Evolutionary conservation across 2,888 invertebrate genomes (phyloP).

Genomic region (Campoletis raptor): DNA sequence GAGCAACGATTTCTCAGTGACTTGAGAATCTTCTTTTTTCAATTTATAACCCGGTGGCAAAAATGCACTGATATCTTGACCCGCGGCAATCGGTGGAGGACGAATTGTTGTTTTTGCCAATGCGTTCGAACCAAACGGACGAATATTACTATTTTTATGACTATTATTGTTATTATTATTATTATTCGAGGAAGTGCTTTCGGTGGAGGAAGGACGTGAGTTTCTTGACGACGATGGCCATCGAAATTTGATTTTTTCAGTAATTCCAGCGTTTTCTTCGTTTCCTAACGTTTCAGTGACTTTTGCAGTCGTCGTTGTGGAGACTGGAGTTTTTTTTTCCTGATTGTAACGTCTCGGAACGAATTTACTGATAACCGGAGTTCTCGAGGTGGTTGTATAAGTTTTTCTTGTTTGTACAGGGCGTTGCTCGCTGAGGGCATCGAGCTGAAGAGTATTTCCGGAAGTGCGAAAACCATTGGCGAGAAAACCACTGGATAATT

Average conservation of each 20-base stretch:
- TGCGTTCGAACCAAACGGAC: slow-evolving; percentile 13
- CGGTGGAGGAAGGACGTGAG: slow-evolving; percentile 60
- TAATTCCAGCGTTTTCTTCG: slow-evolving; percentile 33
- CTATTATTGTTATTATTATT: slow-evolving; percentile 44
- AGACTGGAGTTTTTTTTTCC: slow-evolving; percentile 74
- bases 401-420: slow-evolving; percentile 86
- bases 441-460: slow-evolving; percentile 86
- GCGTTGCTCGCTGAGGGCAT: slow-evolving; percentile 89
- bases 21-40: slow-evolving; percentile 83
- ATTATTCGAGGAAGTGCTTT: slow-evolving; percentile 32
- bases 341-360: slow-evolving; percentile 80
- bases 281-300: slow-evolving; percentile 13
- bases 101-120: slow-evolving; percentile 42
- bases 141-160: slow-evolving; percentile 56
- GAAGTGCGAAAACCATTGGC: slow-evolving; percentile 90
- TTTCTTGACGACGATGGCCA: slow-evolving; percentile 69
- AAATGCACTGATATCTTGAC: slow-evolving; percentile 87
- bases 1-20: slow-evolving; percentile 81
- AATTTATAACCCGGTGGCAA: slow-evolving; percentile 89
- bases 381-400: slow-evolving; percentile 85
- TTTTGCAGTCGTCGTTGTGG: slow-evolving; percentile 70
- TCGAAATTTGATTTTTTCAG: slow-evolving; percentile 65
- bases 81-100: slow-evolving; percentile 27
- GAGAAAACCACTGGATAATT: slow-evolving; percentile 91
- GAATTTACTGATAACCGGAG: slow-evolving; percentile 82